These are phyloP conservation scores for Lycocorax pyrrhopterus DNA, from an alignment of 2,113 vertebrate genomes.

Conservation along the genomic window DNA sequence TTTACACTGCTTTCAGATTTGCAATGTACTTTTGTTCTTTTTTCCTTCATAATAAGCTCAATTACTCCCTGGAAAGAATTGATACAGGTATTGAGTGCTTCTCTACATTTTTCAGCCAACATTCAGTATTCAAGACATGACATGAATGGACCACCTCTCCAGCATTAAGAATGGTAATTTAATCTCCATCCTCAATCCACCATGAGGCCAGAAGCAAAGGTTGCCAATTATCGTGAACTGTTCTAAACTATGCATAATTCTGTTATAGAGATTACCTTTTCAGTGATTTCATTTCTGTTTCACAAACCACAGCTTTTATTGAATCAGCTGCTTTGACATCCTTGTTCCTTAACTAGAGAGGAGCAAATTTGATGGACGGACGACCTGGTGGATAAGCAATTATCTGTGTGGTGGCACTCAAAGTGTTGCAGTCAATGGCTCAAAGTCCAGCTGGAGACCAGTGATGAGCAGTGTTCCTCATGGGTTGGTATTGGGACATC, in stretches of 20 bases:
- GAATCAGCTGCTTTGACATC: neutral
- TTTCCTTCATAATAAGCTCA: neutral
- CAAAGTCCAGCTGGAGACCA: neutral
- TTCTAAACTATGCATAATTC: neutral
- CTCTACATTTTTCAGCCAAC: constrained; percentile 12
- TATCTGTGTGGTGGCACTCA: neutral
- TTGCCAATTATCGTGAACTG: neutral
- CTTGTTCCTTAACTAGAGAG: neutral
- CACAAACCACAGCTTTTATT: neutral
- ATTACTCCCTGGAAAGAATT: neutral
- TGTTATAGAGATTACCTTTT: neutral
- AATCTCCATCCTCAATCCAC: neutral
- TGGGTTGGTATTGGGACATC: too few species aligned
- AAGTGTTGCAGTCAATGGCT: neutral
- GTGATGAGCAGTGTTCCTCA: neutral
- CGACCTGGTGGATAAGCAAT: neutral
- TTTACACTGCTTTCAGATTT: neutral
- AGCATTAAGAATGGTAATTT: neutral
- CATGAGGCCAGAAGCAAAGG: neutral
- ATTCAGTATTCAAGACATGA: neutral
- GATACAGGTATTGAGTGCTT: neutral
- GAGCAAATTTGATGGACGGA: neutral
- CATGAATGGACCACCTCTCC: neutral
- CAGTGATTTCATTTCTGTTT: neutral
- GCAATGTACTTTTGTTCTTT: neutral